Evolutionary conservation across 2,113 vertebrate species (phyloP).

Genomic region (Triplophysa dalaica): DNA sequence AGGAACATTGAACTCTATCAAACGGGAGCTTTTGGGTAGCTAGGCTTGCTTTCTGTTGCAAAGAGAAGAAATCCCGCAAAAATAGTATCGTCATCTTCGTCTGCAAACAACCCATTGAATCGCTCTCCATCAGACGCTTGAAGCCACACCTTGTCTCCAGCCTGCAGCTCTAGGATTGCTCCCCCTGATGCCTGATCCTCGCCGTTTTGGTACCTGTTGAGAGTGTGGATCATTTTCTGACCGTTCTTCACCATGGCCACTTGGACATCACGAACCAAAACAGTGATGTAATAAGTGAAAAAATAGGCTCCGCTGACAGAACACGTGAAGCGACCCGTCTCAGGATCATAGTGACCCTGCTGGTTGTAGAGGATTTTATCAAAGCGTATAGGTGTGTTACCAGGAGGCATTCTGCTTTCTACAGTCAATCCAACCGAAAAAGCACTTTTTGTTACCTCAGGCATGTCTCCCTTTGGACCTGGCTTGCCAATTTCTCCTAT

Average conservation of each 20-base stretch:
- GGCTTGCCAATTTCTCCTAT: conserved; percentile 84
- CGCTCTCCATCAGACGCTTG: conserved; percentile 82
- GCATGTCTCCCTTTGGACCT: conserved; percentile 77
- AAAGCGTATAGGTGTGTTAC: conserved; percentile 80
- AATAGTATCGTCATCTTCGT: conserved; percentile 87
- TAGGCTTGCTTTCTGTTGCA: conserved; percentile 22
- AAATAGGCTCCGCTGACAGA: conserved; percentile 80
- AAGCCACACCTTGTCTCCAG: conserved; percentile 89
- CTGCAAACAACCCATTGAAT: conserved; percentile 88
- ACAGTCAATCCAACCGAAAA: conserved; percentile 88
- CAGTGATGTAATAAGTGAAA: conserved; percentile 91
- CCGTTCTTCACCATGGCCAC: conserved; percentile 86
- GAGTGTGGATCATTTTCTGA: conserved; percentile 82
- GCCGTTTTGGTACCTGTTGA: conserved; percentile 80
- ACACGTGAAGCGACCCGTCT: conserved; percentile 85
- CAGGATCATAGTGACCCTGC: conserved; percentile 79
- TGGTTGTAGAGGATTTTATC: conserved; percentile 88
- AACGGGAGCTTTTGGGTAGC: not conserved
- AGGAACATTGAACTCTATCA: not conserved
- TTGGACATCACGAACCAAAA: conserved; percentile 86
- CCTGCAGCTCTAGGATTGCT: conserved; percentile 77
- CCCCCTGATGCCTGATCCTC: conserved; percentile 92
- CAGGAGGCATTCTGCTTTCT: conserved; percentile 80
- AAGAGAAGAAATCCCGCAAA: conserved; percentile 93
- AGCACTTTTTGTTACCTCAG: conserved; percentile 80